Conservation (phyloP, 2,113 vertebrate species). For the Crotalus viridis region DNA sequence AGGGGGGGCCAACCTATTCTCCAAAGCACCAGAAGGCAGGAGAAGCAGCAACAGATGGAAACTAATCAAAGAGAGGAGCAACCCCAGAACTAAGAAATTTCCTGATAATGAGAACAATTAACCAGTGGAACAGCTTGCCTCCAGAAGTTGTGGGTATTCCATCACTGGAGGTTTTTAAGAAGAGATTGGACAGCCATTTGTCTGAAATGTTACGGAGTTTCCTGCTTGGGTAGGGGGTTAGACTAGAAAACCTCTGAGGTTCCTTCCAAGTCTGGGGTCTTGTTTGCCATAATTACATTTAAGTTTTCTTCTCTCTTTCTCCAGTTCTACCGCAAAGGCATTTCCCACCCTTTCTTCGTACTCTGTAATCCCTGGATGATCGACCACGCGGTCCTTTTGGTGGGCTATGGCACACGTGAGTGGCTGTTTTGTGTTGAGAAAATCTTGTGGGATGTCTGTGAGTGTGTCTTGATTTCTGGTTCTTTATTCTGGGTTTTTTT, state of each 20-base stretch:
- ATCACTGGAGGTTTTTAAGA: too few relatives aligned
- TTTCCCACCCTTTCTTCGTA: conserved; percentile 82
- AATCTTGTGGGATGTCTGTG: too few relatives aligned
- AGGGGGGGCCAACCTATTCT: too few relatives aligned
- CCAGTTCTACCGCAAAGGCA: conserved; percentile 85
- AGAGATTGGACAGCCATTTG: too few relatives aligned
- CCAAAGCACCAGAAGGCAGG: neutral
- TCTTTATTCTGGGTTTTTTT: neutral
- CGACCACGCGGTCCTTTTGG: conserved; percentile 86
- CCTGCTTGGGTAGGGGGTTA: neutral
- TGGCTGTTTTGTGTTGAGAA: neutral
- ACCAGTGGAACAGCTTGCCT: neutral
- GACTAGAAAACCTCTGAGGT: too few relatives aligned
- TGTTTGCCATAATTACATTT: neutral
- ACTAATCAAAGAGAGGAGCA: neutral
- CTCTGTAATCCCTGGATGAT: conserved; percentile 89
- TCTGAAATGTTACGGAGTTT: too few relatives aligned
- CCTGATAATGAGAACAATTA: neutral
- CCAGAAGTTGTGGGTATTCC: too few relatives aligned
- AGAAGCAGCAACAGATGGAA: neutral
- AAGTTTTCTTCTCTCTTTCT: neutral
- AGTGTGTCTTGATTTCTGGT: neutral
- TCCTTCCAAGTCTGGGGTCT: neutral
- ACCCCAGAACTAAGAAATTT: neutral
- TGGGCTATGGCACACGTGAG: conserved; percentile 88